A percentile compares a stretch with the other conserved stretches of the same genome.
phyloP scores from a whole-genome alignment of 2,113 vertebrate species.

The Sylvietta virens region DNA sequence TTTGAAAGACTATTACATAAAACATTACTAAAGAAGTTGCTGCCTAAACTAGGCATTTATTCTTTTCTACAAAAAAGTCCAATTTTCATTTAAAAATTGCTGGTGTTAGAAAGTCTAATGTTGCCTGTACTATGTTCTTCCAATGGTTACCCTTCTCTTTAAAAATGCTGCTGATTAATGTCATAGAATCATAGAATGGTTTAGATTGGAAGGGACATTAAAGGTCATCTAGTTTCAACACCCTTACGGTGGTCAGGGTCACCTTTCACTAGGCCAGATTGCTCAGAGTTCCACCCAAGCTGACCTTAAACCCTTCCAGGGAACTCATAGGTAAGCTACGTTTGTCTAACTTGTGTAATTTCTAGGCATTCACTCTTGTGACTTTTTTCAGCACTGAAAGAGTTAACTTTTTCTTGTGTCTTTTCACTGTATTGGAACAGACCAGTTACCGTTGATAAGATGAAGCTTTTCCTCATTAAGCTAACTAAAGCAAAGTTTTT shows the following conservation, averaged over 20 bases:
- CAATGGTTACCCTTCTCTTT: neutral
- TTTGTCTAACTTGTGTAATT: neutral
- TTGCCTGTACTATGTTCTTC: neutral
- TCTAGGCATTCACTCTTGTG: neutral
- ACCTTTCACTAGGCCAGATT: neutral
- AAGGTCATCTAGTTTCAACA: neutral
- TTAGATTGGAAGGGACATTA: neutral
- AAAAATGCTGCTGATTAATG: neutral
- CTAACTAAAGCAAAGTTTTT: neutral
- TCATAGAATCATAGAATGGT: neutral
- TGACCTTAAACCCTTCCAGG: neutral
- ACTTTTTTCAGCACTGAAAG: neutral
- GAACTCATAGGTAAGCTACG: neutral
- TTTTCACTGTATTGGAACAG: neutral
- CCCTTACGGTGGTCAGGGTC: neutral
- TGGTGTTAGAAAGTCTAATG: neutral
- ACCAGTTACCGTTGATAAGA: neutral
- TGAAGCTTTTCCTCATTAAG: conserved; percentile 13
- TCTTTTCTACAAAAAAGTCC: neutral
- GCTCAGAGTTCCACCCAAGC: neutral
- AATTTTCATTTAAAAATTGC: neutral
- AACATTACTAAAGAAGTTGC: neutral
- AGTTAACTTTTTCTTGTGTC: neutral
- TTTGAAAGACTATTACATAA: neutral
- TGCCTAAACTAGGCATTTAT: neutral